Evolutionary conservation across 2,113 vertebrate genomes (phyloP).

Genomic region (Cercocebus atys): DNA sequence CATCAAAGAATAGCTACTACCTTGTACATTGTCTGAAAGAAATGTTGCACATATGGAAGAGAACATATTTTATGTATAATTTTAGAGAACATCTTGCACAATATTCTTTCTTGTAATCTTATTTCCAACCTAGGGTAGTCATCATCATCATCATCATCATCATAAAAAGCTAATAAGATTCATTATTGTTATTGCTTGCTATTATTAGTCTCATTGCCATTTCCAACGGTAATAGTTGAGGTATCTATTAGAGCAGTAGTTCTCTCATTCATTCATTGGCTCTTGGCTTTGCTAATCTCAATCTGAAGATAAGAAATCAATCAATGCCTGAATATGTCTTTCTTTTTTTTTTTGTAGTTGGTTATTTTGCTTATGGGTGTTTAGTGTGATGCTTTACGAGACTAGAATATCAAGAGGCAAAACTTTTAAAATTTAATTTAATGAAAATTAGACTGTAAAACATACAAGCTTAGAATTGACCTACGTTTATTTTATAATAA

Average conservation of each 20-base stretch:
- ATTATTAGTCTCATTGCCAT: slow-evolving; percentile 69
- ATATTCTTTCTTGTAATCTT: slow-evolving; percentile 67
- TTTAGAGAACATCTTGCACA: slow-evolving; percentile 69
- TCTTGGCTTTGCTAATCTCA: slow-evolving; percentile 54
- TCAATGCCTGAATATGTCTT: not conserved
- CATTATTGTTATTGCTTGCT: slow-evolving; percentile 75
- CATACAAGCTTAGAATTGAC: not conserved
- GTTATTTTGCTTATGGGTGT: slow-evolving; percentile 6
- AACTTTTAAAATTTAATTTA: not conserved
- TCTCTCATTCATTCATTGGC: slow-evolving; percentile 37
- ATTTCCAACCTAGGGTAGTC: slow-evolving; percentile 78
- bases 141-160: slow-evolving; percentile 66
- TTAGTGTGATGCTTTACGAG: not conserved
- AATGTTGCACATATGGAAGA: slow-evolving; percentile 63
- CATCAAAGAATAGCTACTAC: slow-evolving; percentile 67
- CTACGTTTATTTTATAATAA: slow-evolving; percentile 10
- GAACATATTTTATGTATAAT: slow-evolving; percentile 73
- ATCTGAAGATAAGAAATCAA: not conserved
- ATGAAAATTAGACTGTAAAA: slow-evolving; percentile 10
- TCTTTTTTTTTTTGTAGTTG: not conserved
- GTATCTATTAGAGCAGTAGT: slow-evolving; percentile 49
- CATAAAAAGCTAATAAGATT: slow-evolving; percentile 76
- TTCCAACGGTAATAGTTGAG: slow-evolving; percentile 60
- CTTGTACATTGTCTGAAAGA: slow-evolving; percentile 71
- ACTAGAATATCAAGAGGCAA: not conserved